Evolutionary conservation across 2,888 invertebrate genomes (phyloP).

Genomic region (Himalopsyche kuldschensis): DNA sequence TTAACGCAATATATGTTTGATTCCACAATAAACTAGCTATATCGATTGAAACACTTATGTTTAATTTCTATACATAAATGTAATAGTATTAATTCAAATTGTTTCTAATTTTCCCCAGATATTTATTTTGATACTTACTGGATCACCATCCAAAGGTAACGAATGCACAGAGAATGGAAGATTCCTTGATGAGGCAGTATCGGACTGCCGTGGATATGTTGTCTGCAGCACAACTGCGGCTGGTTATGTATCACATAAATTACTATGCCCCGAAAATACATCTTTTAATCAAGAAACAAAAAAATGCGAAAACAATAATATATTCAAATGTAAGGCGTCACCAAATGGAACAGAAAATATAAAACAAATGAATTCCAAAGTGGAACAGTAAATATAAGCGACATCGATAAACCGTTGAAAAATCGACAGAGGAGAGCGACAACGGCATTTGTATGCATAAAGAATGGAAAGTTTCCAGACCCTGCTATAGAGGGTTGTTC

Average conservation of each 20-base stretch:
- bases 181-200: conserved; percentile 21
- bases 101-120: not conserved
- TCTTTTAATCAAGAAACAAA: conserved; percentile 21
- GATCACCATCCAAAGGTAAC: not conserved
- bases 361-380: too few species aligned
- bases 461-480: conserved; percentile 21
- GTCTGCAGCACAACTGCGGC: conserved; percentile 16
- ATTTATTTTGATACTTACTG: not conserved
- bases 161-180: conserved; percentile 28
- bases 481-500: conserved; percentile 3
- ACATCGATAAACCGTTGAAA: too few species aligned
- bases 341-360: too few species aligned
- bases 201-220: conserved; percentile 23
- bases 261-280: conserved; percentile 13
- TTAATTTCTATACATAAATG: too few species aligned
- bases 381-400: too few species aligned
- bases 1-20: too few species aligned
- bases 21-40: too few species aligned
- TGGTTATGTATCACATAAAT: not conserved
- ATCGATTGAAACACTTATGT: too few species aligned
- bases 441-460: not conserved
- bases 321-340: not conserved
- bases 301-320: conserved; percentile 8
- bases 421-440: not conserved
- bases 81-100: not conserved